A percentile compares a stretch with the other conserved stretches of the same genome.
Evolutionary conservation across 1,140 invertebrate genomes (phyloP).

Genomic region (Apis cerana): DNA sequence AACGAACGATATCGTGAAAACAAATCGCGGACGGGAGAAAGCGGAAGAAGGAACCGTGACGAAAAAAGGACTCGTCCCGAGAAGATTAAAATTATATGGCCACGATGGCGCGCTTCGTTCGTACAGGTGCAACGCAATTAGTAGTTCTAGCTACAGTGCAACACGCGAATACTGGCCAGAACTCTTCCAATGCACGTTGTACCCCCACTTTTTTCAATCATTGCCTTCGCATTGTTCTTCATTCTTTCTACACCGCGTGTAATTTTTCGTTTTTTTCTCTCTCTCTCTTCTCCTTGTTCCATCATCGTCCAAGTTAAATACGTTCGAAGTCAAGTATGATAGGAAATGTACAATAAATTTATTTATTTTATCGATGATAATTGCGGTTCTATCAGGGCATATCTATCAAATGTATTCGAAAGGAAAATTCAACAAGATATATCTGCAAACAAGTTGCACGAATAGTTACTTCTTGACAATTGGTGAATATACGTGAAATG

Average conservation of each 20-base stretch:
- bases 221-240: slow-evolving; percentile 30
- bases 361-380: too few species aligned
- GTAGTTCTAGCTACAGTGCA: slow-evolving; percentile 61
- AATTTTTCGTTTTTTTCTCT: background rate
- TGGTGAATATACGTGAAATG: too few species aligned
- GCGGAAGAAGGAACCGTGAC: background rate
- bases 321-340: too few species aligned
- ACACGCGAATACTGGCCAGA: slow-evolving; percentile 47
- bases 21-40: background rate
- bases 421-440: too few species aligned
- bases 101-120: slow-evolving; percentile 21
- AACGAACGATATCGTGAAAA: background rate
- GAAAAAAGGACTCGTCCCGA: too few species aligned
- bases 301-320: too few species aligned
- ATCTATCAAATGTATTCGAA: too few species aligned
- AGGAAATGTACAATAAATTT: too few species aligned
- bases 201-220: slow-evolving; percentile 49
- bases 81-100: slow-evolving; percentile 8
- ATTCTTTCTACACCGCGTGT: slow-evolving; percentile 10
- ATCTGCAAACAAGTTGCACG: too few species aligned
- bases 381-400: too few species aligned
- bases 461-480: too few species aligned
- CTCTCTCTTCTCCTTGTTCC: background rate
- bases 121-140: slow-evolving; percentile 75
- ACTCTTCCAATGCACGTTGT: slow-evolving; percentile 37